These are phyloP conservation scores for Dynastes hyllus DNA, from an alignment of 2,888 invertebrate genomes.

Conservation along the genomic window DNA sequence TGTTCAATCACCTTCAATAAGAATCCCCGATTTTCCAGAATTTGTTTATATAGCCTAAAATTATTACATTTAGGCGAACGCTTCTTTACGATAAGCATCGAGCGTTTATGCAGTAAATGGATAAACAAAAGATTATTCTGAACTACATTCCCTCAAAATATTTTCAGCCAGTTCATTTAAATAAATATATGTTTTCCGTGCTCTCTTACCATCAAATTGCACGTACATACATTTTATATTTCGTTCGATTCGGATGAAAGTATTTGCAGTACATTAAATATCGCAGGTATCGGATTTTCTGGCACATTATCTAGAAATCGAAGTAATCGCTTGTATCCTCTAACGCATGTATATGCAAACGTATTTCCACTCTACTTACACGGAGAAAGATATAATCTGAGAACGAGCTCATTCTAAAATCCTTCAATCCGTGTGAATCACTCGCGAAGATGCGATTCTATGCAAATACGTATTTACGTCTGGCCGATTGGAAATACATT, in stretches of 20 bases:
- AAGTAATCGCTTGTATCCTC: constrained; percentile 16
- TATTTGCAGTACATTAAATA: not conserved
- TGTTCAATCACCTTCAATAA: no score
- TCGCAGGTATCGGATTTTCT: not conserved
- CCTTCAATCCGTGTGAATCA: constrained; percentile 12
- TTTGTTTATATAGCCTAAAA: no score
- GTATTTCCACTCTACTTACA: constrained; percentile 16
- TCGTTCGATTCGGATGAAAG: not conserved
- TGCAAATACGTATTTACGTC: not conserved
- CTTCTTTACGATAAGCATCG: no score
- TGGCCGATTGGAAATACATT: constrained; percentile 9
- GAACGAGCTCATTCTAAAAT: constrained; percentile 7
- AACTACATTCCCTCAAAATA: no score
- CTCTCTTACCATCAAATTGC: no score
- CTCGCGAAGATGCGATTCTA: not conserved
- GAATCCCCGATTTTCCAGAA: no score
- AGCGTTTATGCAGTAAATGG: no score
- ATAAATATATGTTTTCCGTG: no score
- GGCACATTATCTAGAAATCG: constrained; percentile 4
- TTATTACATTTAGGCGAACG: no score
- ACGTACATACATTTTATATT: not conserved
- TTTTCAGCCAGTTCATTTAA: no score
- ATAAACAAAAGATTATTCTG: no score
- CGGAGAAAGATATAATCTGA: constrained; percentile 4
- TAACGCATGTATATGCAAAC: not conserved